Evolutionary conservation across 2,113 vertebrate genomes (phyloP), one percentile per base, ranked within the genome.

Genomic region (Emydocephalus ijimae): DNA sequence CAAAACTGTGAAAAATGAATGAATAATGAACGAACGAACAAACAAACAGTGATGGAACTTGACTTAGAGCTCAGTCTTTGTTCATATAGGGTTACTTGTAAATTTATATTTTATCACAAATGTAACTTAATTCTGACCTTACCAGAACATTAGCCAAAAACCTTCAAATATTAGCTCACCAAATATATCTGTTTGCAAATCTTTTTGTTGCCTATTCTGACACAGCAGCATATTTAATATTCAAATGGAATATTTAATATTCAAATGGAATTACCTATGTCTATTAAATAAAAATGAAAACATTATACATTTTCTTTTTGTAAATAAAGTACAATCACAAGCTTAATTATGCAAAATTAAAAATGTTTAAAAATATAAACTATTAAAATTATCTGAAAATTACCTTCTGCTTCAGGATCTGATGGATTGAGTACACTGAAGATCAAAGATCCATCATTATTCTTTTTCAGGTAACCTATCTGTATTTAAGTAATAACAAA

Each of bases 381-480:
- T 56, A 0, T 23, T 56, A 45, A 11, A 87, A 88, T 45, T 90
- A 57, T 2, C 26, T 26, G 12, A 39, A 45, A 93, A 96, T 95
- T 98, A 99, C 99, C 99, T 95, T 99, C 99, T 3, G 97, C 97
- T 20, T 99, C 99, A 45, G 98, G 98, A 96, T 99, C 98, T 3
- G 98, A 97, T 1, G 98, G 97, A 96, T 99, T 99, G 93, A 99
- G 99, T 89, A 99, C 99, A 1, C 97, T 98, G 96, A 99, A 99
- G 15, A 98, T 87, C 69, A 99, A 97, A 93, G 98, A 97, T 24
- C 98, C 97, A 1, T 99, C 99, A 9, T 97, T 92, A 9, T 98
- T 98, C 97, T 99, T 99, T 96, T 98, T 98, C 94, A 99, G 97
- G 95, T 98, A 98, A 54, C 99, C 99, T 92, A 99, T 99, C 99